Conservation (phyloP, 2,113 vertebrate species). For the Lepidothrix coronata region DNA sequence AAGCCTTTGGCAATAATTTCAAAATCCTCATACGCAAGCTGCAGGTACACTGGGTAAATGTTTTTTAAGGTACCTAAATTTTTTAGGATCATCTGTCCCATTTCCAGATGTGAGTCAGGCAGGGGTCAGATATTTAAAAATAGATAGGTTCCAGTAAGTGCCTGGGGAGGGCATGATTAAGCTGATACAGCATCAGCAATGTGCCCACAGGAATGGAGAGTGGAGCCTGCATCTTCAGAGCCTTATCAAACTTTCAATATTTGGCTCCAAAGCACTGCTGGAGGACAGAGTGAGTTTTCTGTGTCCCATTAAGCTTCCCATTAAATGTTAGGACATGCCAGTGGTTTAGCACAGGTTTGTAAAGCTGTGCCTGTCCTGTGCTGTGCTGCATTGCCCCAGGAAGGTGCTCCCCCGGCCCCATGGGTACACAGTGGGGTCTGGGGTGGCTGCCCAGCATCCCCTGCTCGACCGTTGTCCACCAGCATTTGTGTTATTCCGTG, state of each 20-base stretch:
- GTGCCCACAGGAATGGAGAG: neutral
- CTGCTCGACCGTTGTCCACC: rapidly evolving
- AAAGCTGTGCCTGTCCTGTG: rapidly evolving
- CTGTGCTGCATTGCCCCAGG: neutral
- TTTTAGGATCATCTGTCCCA: neutral
- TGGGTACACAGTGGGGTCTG: rapidly evolving
- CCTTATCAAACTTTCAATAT: neutral
- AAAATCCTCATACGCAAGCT: neutral
- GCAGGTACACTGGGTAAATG: neutral
- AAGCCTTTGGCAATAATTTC: neutral
- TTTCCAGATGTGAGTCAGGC: neutral
- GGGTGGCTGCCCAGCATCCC: neutral
- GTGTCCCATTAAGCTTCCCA: neutral
- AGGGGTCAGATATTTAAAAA: neutral
- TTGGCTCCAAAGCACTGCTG: neutral
- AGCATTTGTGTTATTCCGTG: neutral
- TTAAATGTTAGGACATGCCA: neutral
- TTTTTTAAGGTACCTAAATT: neutral
- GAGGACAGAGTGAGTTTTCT: neutral
- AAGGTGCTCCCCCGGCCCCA: neutral
- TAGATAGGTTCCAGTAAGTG: neutral
- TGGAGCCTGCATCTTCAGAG: neutral
- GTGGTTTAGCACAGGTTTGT: neutral
- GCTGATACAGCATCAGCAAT: neutral
- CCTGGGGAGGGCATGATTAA: neutral